Evolutionary conservation across 2,888 invertebrate genomes (phyloP).

Genomic region (Steromphala cineraria): DNA sequence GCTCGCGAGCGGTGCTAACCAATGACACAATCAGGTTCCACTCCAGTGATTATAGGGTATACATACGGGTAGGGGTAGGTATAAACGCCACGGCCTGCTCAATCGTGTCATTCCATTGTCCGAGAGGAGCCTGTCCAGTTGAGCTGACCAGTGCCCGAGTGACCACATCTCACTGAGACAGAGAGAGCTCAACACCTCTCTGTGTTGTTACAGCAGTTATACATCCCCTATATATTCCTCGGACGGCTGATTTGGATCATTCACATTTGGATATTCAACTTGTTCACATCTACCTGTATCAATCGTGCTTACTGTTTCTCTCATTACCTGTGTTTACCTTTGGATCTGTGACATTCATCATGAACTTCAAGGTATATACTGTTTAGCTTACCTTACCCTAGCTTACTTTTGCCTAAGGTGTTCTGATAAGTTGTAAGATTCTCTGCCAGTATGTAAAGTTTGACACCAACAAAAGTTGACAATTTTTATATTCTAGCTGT

Average conservation of each 20-base stretch:
- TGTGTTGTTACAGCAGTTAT: not conserved
- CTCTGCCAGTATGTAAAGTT: no score
- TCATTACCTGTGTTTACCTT: not conserved
- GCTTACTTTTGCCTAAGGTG: no score
- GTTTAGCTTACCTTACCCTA: no score
- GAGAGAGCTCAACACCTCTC: not conserved
- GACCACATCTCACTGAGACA: conserved; percentile 3
- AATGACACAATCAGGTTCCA: not conserved
- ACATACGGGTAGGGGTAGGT: not conserved
- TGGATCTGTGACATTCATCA: not conserved
- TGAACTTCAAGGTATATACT: not conserved
- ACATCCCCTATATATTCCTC: not conserved
- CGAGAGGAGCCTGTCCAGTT: not conserved
- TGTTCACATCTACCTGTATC: not conserved
- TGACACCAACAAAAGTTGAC: no score
- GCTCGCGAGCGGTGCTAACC: not conserved
- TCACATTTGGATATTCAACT: not conserved
- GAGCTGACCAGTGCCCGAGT: conserved; percentile 5
- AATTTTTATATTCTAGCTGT: no score
- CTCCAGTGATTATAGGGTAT: not conserved
- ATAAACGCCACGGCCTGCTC: conserved; percentile 1
- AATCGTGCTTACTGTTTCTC: no score
- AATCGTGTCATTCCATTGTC: conserved; percentile 7
- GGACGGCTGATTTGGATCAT: not conserved
- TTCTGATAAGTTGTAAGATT: no score